Evolutionary conservation across 2,888 invertebrate genomes (phyloP).

Genomic region (Hirudinaria manillensis): DNA sequence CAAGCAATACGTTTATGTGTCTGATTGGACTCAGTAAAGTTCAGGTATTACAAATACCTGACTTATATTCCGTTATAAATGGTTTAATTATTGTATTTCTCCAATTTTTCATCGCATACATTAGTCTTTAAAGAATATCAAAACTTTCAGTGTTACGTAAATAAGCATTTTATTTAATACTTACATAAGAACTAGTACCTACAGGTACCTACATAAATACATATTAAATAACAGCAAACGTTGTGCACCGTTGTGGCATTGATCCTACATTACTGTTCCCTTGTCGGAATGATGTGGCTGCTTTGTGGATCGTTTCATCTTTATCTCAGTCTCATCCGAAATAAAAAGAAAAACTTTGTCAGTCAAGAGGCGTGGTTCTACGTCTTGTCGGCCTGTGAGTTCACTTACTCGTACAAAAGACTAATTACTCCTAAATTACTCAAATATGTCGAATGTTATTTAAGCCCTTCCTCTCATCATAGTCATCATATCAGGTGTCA

Average conservation of each 20-base stretch:
- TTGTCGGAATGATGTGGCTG: neutral
- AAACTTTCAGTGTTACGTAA: no score
- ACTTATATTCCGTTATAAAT: neutral
- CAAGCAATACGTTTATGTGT: no score
- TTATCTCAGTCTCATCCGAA: neutral
- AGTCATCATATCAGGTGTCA: neutral
- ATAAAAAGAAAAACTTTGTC: neutral
- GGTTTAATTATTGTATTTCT: neutral
- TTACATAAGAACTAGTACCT: no score
- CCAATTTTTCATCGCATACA: no score
- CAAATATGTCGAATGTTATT: no score
- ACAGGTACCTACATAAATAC: no score
- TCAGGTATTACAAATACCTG: no score
- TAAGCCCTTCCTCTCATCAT: neutral
- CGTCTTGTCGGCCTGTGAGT: neutral
- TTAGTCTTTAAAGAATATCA: no score
- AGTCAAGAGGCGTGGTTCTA: slow-evolving; percentile 5
- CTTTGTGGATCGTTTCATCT: neutral
- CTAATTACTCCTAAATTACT: neutral
- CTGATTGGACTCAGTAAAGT: no score
- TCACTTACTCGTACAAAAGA: neutral
- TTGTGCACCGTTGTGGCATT: neutral
- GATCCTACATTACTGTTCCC: neutral
- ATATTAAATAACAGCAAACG: neutral
- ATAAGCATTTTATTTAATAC: no score